phyloP scores from a whole-genome alignment of 2,113 vertebrate species.

The Orientallactaga bullata region DNA sequence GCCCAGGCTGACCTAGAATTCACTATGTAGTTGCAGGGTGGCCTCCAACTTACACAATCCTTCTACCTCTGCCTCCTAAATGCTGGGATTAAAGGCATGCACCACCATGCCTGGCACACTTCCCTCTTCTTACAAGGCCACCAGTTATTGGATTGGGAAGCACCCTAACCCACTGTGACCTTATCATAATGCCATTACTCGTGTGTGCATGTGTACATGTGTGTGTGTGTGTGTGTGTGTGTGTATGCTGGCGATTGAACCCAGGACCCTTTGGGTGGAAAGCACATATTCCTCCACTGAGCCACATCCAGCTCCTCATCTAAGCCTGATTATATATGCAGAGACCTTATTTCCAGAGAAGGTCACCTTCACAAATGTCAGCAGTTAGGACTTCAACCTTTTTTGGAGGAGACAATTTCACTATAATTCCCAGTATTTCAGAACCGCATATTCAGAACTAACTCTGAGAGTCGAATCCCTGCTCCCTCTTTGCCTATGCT shows the following conservation, averaged over 20 bases:
- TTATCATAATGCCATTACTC: neutral
- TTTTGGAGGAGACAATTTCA: neutral
- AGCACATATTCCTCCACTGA: neutral
- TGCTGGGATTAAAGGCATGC: no score
- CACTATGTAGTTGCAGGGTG: no score
- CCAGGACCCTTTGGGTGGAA: neutral
- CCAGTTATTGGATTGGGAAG: neutral
- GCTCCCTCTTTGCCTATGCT: neutral
- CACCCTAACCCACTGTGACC: neutral
- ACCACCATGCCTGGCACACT: neutral
- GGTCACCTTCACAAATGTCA: neutral
- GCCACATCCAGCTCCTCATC: neutral
- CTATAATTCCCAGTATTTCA: neutral
- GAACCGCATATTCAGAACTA: no score
- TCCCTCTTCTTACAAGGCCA: conserved; percentile 1
- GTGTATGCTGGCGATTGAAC: neutral
- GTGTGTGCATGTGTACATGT: neutral
- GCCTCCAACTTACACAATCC: no score
- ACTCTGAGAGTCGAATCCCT: neutral
- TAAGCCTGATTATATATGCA: neutral
- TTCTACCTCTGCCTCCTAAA: no score
- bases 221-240: neutral
- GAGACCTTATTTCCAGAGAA: conserved; percentile 18
- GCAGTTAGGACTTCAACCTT: neutral
- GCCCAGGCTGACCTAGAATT: no score